Evolutionary conservation across 2,113 vertebrate genomes (phyloP), one percentile per base, ranked within the genome.

Genomic region (Oreochromis tanganicae): DNA sequence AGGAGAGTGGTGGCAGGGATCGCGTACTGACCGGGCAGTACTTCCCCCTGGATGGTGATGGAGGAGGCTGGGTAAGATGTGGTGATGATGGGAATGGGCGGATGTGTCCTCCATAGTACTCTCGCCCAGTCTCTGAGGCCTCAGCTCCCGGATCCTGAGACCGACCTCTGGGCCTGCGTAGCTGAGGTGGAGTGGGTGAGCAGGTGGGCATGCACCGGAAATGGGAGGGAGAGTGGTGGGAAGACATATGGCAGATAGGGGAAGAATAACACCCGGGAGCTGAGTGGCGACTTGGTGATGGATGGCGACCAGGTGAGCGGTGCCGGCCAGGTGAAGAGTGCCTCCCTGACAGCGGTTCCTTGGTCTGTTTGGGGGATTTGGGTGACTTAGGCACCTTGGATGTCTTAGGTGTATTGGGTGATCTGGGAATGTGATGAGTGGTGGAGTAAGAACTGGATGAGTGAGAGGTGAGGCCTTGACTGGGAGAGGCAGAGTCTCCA

Each of bases 1-100:
- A 94, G 43, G 92, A 94, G 55, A 96, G 94, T 1, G 88, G 94
- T 1, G 96, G 96, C 14, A 96, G 94, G 14, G 96, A 96, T 7
- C 91, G 95, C 27, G 95, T 96, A 93, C 96, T 96, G 88, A 92
- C 88, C 1, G 95, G 92, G 84, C 90, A 94, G 86, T 87, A 95
- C 81, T 92, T 95, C 19, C 36, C 63, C 27, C 75, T 81, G 66
- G 94, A 92, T 27, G 95, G 92, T 7, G 94, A 95, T 13, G 92
- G 90, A 46, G 94, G 84, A 6, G 91, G 91, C 80, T 93, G 94
- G 84, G 91, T 88, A 41, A 95, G 93, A 84, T 95, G 94, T 82
- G 95, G 95, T 9, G 95, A 95, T 29, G 95, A 96, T 21, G 95
- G 95, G 52, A 94, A 95, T 4, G 94, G 92, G 80, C 56, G 91